Base-by-base conservation (phyloP, 2,113 vertebrate species). In the Phocoena sinus region DNA sequence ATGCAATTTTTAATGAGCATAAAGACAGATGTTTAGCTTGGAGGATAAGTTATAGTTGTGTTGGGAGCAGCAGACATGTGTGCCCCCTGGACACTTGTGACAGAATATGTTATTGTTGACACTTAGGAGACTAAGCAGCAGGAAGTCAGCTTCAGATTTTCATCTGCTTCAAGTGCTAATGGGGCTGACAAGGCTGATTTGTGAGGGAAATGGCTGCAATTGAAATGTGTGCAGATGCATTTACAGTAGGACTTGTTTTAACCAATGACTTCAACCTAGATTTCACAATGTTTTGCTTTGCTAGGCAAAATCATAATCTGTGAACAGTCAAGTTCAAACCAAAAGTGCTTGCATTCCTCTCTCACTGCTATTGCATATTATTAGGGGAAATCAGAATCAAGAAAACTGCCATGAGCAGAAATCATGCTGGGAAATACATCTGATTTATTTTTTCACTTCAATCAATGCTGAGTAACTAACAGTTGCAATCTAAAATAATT, bases 101-200 rank as follows among this genome's bases (percentile, higher is more conserved):
- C 95, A 85, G 82, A 97, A 96, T 98, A 53, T 81, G 95, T 98
- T 98, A 95, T 96, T 98, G 79, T 97, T 98, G 98, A 97, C 96
- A 97, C 96, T 97, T 98, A 79, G 91, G 96, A 97, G 79, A 92
- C 70, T 33, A 98, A 90, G 44, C 92, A 97, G 73, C 73, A 90
- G 96, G 96, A 98, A 98, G 21, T 74, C 62, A 89, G 33, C 28
- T 80, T 98, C 62, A 84, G 93, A 96, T 95, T 95, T 97, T 97
- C 97, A 96, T 95, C 71, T 53, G 14, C 92, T 88, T 97, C 97
- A 84, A 94, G 94, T 96, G 94, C 94, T 84, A 97, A 98, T 96
- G 94, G 92, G 96, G 85, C 71, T 97, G 91, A 96, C 91, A 96
- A 97, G 96, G 83, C 84, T 96, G 91, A 97, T 97, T 96, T 94